Evolutionary conservation across 2,797 vertebrate species (phyloP), one percentile per base, ranked within the genome.

Genomic region (Macropodus opercularis): DNA sequence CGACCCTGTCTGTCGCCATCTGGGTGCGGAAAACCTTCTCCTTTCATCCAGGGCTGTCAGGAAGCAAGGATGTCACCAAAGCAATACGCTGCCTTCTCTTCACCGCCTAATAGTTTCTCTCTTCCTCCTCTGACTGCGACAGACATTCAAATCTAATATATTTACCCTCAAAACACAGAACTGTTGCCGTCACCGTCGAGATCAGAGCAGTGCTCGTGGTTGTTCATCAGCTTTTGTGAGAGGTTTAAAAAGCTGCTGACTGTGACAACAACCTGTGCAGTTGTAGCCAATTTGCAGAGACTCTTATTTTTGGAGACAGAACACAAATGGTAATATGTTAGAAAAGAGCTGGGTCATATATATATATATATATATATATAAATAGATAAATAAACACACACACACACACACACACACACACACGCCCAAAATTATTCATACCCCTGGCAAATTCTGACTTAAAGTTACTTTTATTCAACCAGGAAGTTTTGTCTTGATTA

Each of bases 31-130:
- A 44, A 39, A 38, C 55, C n/a, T n/a, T n/a, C 42, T 60, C 13
- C 40, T 66, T 62, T 60, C n/a, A 71, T 68, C 40, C 41, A 1
- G 14, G n/a, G 6, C 58, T 62, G 68, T 53, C 75, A 79, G 53
- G 48, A 42, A 17, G 62, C 41, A 40, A 57, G 29, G 49, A 63
- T 55, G 69, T 46, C 36, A 53, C 42, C 21, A 36, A 77, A 58
- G 63, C 23, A 38, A 65, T 43, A 49, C 39, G 71, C 41, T 15
- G 7, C 49, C 58, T 53, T 61, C 22, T 39, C 43, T 52, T 58
- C 31, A 26, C 32, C 42, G 19, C 12, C 23, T 60, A 27, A 69
- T 43, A 52, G 26, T 50, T 32, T 57, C 56, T 69, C 22, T 9
- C 8, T 72, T 34, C 9, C 18, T 36, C 42, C 42, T 48, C 52